phyloP scores from a whole-genome alignment of 2,113 vertebrate species.

The Sinosuthora webbiana region DNA sequence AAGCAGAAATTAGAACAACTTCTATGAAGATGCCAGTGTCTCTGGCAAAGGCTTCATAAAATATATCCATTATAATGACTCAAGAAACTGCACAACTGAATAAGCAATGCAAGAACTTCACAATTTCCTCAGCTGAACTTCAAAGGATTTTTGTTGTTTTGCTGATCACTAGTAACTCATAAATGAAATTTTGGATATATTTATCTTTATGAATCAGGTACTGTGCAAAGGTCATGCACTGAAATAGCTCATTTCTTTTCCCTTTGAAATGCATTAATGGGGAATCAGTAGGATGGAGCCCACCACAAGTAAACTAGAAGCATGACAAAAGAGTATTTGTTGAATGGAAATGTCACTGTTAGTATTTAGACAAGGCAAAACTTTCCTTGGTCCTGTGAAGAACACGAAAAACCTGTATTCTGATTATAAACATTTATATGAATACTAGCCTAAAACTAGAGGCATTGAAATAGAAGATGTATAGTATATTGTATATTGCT shows the following conservation, averaged over 20 bases:
- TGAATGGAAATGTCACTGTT: not conserved
- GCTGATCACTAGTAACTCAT: not conserved
- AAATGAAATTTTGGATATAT: slow-evolving; percentile 7
- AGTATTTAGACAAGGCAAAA: slow-evolving; percentile 36
- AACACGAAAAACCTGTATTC: slow-evolving; percentile 47
- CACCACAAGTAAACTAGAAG: slow-evolving; percentile 8
- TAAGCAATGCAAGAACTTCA: not conserved
- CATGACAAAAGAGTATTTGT: slow-evolving; percentile 1
- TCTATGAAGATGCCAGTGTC: not conserved
- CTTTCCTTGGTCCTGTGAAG: slow-evolving; percentile 38
- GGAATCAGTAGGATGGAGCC: not conserved
- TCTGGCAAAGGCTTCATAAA: not conserved
- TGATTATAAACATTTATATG: slow-evolving; percentile 48
- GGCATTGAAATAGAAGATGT: slow-evolving; percentile 39
- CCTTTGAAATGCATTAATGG: slow-evolving; percentile 25
- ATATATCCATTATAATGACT: not conserved
- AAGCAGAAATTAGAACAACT: not conserved
- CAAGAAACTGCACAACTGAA: not conserved
- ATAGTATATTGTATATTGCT: slow-evolving; percentile 68
- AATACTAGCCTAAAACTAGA: slow-evolving; percentile 40
- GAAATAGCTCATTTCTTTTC: slow-evolving; percentile 14
- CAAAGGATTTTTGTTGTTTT: not conserved
- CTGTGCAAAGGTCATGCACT: slow-evolving; percentile 1
- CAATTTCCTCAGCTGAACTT: not conserved
- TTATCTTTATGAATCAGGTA: slow-evolving; percentile 62